Evolutionary conservation across 2,113 vertebrate genomes (phyloP).

Genomic region (Girardinichthys multiradiatus): DNA sequence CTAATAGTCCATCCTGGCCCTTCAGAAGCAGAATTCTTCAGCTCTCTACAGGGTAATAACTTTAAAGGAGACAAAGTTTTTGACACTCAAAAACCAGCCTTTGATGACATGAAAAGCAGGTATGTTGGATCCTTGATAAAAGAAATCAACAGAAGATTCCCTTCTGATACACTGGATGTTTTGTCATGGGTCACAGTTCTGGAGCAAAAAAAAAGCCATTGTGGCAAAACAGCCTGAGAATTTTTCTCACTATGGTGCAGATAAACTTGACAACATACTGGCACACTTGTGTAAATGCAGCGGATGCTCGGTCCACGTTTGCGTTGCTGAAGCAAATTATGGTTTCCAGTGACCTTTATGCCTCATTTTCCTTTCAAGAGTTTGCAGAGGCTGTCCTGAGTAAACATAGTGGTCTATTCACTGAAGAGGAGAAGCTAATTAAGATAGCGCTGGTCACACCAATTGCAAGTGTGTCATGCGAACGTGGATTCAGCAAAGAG

Average conservation of each 20-base stretch:
- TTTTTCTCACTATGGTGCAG: neutral
- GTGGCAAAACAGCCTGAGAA: neutral
- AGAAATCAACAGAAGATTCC: neutral
- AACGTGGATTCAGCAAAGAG: too few species aligned
- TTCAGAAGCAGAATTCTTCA: neutral
- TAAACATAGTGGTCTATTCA: too few species aligned
- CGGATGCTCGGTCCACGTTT: too few species aligned
- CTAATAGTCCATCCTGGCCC: neutral
- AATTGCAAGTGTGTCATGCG: too few species aligned
- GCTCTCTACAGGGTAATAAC: too few species aligned
- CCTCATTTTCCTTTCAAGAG: too few species aligned
- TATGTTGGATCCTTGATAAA: conserved; percentile 2
- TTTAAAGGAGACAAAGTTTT: conserved; percentile 10
- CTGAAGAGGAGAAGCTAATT: too few species aligned
- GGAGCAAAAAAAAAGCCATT: too few species aligned
- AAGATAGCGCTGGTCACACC: too few species aligned
- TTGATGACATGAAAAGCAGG: conserved; percentile 10
- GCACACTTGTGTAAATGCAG: neutral
- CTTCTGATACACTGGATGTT: neutral
- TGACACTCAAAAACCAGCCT: neutral
- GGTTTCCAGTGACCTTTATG: too few species aligned
- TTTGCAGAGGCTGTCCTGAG: too few species aligned
- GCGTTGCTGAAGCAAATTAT: too few species aligned
- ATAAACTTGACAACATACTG: neutral
- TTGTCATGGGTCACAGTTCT: neutral